Base-by-base conservation (phyloP, 1,140 invertebrate genomes). In the Varroa destructor region DNA sequence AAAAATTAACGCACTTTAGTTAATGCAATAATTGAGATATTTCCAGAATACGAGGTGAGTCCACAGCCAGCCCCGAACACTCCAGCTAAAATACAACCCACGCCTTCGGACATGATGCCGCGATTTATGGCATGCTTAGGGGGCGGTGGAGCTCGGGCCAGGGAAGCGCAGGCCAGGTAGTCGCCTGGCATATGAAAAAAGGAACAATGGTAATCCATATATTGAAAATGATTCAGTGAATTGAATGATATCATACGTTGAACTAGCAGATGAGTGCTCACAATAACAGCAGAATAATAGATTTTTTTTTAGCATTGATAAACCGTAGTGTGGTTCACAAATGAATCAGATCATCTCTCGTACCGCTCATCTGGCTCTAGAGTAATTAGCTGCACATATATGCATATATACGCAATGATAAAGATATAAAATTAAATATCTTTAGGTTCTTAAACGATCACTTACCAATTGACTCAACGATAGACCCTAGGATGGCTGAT, bases 31-130 rank as follows among this genome's bases (percentile, higher is more conserved):
- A 89, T 89, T 4, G 89, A 89, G 57, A 93, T 89, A 78, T 93
- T 93, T 79, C 90, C 88, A 14, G 87, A 87, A 75, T 90, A 91
- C 0, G 89, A 91, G 73, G 90, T 91, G 3, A 89, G 91, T 1
- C 89, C 90, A 76, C 90, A 91, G 4, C 88, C 77, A 84, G 79
- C 88, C 1, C 89, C 89, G 84, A 88, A 87, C 0, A 90, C 80
- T 0, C 89, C 90, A 0, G 89, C 89, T 6, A 92, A 77, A 4
- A 90, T 80, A 0, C 88, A 90, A n/a, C 89, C 89, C 10, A 92
- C 74, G 0, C 90, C 90, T 79, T 92, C 89, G 0, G 88, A 85
- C 5, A 85, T 87, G 51, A 92, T 88, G 0, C 89, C 90, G 4
- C 90, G 83, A 79, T 91, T 91, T 71, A 93, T 88, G 0, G 90